Base-by-base conservation (phyloP, 2,113 vertebrate species). In the Phycodurus eques region DNA sequence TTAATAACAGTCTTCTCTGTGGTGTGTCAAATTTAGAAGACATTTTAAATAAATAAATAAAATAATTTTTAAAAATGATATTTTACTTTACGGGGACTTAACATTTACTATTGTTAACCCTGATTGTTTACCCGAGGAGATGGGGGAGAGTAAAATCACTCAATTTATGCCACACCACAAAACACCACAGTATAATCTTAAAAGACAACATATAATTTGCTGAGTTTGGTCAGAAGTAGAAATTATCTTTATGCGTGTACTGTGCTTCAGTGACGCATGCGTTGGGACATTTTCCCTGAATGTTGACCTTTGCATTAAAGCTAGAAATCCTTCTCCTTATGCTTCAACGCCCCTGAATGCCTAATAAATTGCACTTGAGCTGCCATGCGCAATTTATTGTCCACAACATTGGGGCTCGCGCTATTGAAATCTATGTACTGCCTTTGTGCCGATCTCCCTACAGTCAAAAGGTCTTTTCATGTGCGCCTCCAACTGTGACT, bases 301-400 rank as follows among this genome's bases (percentile, higher is more conserved):
- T 60, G 70, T 3, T 56, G 43, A 68, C 7, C 27, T 44, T 17
- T 15, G 22, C 51, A 57, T n/a, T 69, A 1, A n/a, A 68, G 71
- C 27, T 39, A 42, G 20, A 74, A 70, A 49, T 54, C n/a, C 47
- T 73, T 67, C 51, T 19, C 39, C 44, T 51, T 31, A 44, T 54
- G 19, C 69, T 46, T 39, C 39, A 66, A 70, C 31, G 35, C 72
- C 73, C 54, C 57, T 27, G 72, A 75, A 56, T 59, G 57, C 20
- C 60, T 51, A 33, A 53, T 9, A 74, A 74, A 70, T 74, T 69
- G 62, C 63, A 63, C 22, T 60, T 68, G 39, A 71, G 44, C 35
- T 75, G 54, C 72, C 68, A 56, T 49, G 27, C 51, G 19, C 47
- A 20, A 67, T 39, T 42, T 43, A 71, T 20, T 67, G 63, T 61